phyloP scores from a whole-genome alignment of 2,113 vertebrate genomes.

The Seriola aureovittata region DNA sequence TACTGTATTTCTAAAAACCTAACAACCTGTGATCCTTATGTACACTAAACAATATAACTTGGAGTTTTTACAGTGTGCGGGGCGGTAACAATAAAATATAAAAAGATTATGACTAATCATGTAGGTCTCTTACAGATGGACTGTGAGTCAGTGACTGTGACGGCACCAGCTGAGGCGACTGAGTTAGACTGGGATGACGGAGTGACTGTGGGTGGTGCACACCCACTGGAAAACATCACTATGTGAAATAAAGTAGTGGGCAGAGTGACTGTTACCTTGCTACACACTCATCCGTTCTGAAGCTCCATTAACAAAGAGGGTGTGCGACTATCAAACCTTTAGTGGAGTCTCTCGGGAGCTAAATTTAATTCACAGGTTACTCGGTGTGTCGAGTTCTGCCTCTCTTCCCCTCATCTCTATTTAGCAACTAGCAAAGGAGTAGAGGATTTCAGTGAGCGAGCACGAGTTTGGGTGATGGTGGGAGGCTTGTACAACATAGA shows the following conservation, averaged over 20 bases:
- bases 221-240: slow-evolving; percentile 37
- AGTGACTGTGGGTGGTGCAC: slow-evolving; percentile 37
- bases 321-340: slow-evolving; percentile 52
- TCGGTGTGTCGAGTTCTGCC: slow-evolving; percentile 9
- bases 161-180: background rate
- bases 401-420: slow-evolving; percentile 43
- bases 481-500: slow-evolving; percentile 22
- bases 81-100: background rate
- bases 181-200: slow-evolving; percentile 8
- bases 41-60: background rate
- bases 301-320: slow-evolving; percentile 60
- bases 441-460: slow-evolving; percentile 26
- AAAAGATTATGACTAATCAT: background rate
- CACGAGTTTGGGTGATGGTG: slow-evolving; percentile 3
- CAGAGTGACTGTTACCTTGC: slow-evolving; percentile 39
- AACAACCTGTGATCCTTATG: too few species aligned
- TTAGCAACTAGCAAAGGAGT: slow-evolving; percentile 35
- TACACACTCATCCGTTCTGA: slow-evolving; percentile 35
- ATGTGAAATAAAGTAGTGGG: slow-evolving; percentile 42
- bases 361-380: slow-evolving; percentile 65
- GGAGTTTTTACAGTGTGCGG: background rate
- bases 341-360: slow-evolving; percentile 58
- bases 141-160: slow-evolving; percentile 30
- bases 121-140: slow-evolving; percentile 8
- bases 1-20: background rate